Evolutionary conservation across 2,797 vertebrate genomes (phyloP), one percentile per base, ranked within the genome.

Genomic region (Sebastes oblongus): DNA sequence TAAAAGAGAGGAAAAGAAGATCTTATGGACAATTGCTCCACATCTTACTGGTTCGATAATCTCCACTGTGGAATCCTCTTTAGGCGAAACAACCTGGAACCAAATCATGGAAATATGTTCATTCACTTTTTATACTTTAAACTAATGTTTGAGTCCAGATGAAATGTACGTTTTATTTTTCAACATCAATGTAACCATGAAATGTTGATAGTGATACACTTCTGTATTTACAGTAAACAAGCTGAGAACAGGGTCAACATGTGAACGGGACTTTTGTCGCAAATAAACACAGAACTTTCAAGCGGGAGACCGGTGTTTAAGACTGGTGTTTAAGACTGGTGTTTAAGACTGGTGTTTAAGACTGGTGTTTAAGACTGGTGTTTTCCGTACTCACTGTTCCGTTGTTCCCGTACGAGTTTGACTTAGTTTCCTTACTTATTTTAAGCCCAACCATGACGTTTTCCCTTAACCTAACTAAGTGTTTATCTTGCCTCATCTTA

Each of bases 51-150:
- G 68, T 70, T 86, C 8, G 34, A 71, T 92, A 84, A 90, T 87
- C 86, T 91, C 72, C 69, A 66, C 42, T 14, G 27, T 46, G 36
- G 59, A 89, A 92, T 85, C 88, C 85, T 90, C 82, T 90, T 91
- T 78, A 78, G n/a, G 58, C 50, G 22, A 85, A 89, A 25, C 73
- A 42, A 74, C 77, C 76, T 56, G 3, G 60, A 82, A 77, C 76
- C 42, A 82, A 79, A 85, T 85, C 80, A 55, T 66, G 25, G 61
- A 72, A 80, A 85, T 64, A 56, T 36, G 55, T 59, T 82, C 55
- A 83, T 88, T 88, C 84, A 72, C 60, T 61, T 65, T 68, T 72
- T 75, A 74, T 60, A 30, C 56, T 68, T 78, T 27, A 20, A 66
- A 60, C 9, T 27, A 30, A 55, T 25, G 12, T 73, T 39, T 18